Percentiles rank a stretch among this genome's conserved stretches.
Evolutionary conservation across 2,113 vertebrate genomes (phyloP).

Genomic region (Vombatus ursinus): DNA sequence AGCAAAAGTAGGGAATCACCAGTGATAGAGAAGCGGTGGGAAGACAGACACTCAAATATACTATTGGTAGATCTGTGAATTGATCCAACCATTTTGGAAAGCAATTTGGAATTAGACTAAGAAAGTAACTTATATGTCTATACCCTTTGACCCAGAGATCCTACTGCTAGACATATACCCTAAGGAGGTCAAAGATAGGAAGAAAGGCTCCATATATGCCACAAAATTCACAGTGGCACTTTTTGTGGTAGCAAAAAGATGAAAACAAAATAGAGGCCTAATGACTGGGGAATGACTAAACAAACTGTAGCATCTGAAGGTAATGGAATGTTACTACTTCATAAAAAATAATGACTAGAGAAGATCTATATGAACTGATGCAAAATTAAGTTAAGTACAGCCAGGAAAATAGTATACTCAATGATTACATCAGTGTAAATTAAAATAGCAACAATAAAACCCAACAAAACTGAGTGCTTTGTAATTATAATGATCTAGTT

Average conservation of each 20-base stretch:
- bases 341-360: not conserved
- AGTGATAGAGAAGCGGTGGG: not conserved
- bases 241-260: not conserved
- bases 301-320: not conserved
- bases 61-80: not conserved
- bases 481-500: not conserved
- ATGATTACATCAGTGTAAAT: not conserved
- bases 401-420: not conserved
- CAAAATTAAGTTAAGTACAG: not conserved
- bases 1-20: not conserved
- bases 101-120: not conserved
- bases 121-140: not conserved
- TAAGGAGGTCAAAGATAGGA: not conserved
- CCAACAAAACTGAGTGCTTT: not conserved
- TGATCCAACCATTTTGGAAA: no score
- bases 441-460: not conserved
- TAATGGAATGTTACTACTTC: not conserved
- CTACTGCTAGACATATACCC: no score
- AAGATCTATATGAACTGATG: not conserved
- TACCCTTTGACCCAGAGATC: not conserved
- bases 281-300: not conserved
- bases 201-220: not conserved
- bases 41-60: not conserved
- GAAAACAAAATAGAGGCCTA: not conserved
- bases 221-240: not conserved